Base-by-base conservation (phyloP, 2,888 invertebrate species). In the Trichopoda pennipes region DNA sequence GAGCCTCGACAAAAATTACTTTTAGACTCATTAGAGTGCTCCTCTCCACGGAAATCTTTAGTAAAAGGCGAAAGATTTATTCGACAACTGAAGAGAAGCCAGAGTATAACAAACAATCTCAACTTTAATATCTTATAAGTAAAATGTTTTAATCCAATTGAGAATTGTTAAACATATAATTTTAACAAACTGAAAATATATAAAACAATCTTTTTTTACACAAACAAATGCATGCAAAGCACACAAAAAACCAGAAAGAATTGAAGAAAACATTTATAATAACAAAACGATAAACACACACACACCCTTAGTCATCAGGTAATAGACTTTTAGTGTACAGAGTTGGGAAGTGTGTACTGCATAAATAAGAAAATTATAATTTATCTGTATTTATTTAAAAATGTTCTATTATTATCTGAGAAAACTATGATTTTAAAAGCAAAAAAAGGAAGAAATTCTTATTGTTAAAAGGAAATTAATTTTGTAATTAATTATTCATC, bases 61-160 rank as follows among this genome's bases (percentile, higher is more conserved):
- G 85, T 85, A 85, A 85, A 85, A 85, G 85, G 85, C 85, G 85
- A 85, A 85, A 85, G 85, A 85, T 84, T 85, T 85, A 85, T 85
- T 85, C 85, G 85, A 85, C 84, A 85, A 85, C 84, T 85, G 85
- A 85, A 85, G 85, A 85, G 85, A 85, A 85, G 82, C 85, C 85
- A 85, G 85, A 85, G 84, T 44, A 14, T 12, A 0, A 73, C 66
- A 60, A 9, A 3, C n/a, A 6, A 53, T 12, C 4, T n/a, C 49
- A 55, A 68, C 23, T 16, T 56, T n/a, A 68, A 63, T 35, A 12
- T 35, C 42, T 38, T 77, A 12, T 73, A 35, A 16, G 0, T 23
- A 9, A 28, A 8, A 17, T 23, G 1, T 8, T 2, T 17, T n/a
- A 56, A 73, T 16, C 16, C 9, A 77, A n/a, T 63, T 68, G 68